These are phyloP conservation scores for Lagopus leucura DNA, from an alignment of 2,113 vertebrate species.

Conservation along the genomic window DNA sequence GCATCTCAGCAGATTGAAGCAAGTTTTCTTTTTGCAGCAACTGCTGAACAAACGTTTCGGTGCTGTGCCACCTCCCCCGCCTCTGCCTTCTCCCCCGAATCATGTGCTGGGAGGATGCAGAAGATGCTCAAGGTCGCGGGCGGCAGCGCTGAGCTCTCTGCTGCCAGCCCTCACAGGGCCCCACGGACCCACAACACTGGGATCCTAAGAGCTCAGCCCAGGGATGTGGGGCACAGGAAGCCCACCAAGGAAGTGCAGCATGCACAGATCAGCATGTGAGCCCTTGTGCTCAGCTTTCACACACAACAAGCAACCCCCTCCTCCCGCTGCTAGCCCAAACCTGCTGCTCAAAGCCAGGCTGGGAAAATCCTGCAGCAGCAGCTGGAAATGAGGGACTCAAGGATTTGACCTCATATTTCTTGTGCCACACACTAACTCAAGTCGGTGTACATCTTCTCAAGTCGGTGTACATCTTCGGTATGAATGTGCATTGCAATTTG, in stretches of 20 bases:
- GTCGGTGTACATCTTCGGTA: not conserved
- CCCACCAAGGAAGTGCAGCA: not conserved
- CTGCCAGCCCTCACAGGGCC: not conserved
- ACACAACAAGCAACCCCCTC: accelerated
- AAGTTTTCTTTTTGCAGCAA: slow-evolving; percentile 22
- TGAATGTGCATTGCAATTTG: not conserved
- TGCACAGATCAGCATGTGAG: not conserved
- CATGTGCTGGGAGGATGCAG: not conserved
- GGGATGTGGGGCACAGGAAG: accelerated
- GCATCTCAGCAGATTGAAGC: slow-evolving; percentile 60
- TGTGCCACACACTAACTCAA: not conserved
- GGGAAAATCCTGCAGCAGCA: accelerated
- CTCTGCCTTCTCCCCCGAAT: slow-evolving; percentile 11
- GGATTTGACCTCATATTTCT: slow-evolving; percentile 5
- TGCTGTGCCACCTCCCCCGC: slow-evolving; percentile 15
- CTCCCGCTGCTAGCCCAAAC: not conserved
- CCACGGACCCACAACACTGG: accelerated
- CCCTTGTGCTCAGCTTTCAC: accelerated
- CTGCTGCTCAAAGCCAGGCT: not conserved
- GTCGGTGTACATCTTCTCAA: not conserved
- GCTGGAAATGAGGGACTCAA: not conserved
- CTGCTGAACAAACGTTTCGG: slow-evolving; percentile 69
- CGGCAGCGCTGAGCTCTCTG: not conserved
- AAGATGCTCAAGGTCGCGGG: slow-evolving; percentile 52
- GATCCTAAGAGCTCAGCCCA: not conserved